phyloP scores from a whole-genome alignment of 1,140 invertebrate species.

The Temnothorax longispinosus region DNA sequence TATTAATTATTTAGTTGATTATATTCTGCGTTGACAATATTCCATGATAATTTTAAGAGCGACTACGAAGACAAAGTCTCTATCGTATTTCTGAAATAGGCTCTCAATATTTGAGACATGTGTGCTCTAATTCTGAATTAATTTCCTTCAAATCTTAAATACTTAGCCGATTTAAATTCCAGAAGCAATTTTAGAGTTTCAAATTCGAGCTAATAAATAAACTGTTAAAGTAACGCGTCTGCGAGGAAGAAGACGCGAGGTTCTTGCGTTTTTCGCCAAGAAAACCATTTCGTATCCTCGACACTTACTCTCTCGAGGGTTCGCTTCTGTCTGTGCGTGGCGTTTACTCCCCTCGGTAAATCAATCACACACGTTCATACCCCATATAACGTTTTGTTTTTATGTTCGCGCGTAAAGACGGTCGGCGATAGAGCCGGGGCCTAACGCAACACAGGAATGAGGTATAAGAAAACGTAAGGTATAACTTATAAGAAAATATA shows the following conservation, averaged over 20 bases:
- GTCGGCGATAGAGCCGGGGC: not conserved
- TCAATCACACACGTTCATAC: constrained; percentile 74
- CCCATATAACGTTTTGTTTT: constrained; percentile 72
- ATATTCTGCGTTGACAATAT: not conserved
- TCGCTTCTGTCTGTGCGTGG: constrained; percentile 68
- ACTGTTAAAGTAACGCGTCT: not conserved
- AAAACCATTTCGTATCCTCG: constrained; percentile 48
- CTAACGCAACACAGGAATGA: not conserved
- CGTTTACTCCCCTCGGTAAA: constrained; percentile 77
- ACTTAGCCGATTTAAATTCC: not conserved
- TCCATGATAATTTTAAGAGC: not conserved
- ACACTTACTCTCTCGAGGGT: constrained; percentile 48
- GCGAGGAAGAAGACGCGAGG: not conserved
- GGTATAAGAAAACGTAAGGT: not conserved
- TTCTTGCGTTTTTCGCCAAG: constrained; percentile 26
- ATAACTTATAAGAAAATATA: not conserved
- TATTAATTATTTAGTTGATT: not conserved
- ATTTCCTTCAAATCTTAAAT: not conserved
- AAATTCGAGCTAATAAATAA: constrained; percentile 13
- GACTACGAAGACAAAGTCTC: not conserved
- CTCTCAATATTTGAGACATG: not conserved
- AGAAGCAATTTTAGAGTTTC: not conserved
- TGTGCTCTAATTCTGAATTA: not conserved
- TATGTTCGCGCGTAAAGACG: constrained; percentile 53
- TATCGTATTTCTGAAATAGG: not conserved